Evolutionary conservation across 2,113 vertebrate genomes (phyloP).

Genomic region (Rhinichthys klamathensis): DNA sequence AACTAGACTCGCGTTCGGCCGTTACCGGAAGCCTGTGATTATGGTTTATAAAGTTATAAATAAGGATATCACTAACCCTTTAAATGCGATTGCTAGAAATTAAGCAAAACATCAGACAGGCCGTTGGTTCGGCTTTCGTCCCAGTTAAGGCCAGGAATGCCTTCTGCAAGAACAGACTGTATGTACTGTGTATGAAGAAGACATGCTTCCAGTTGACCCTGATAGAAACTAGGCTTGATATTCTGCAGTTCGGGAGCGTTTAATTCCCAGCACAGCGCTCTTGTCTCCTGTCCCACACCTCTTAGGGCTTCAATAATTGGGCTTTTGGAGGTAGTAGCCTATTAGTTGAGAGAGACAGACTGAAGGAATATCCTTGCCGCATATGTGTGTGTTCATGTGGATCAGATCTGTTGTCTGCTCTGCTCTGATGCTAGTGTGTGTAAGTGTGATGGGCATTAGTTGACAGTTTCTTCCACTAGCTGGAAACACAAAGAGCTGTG

Average conservation of each 20-base stretch:
- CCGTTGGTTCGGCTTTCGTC: neutral
- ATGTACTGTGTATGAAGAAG: neutral
- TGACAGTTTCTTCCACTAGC: slow-evolving; percentile 23
- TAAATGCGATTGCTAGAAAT: neutral
- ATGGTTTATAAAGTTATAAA: too few relatives aligned
- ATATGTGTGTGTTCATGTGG: slow-evolving; percentile 25
- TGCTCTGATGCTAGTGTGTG: slow-evolving; percentile 27
- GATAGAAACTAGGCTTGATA: slow-evolving; percentile 20
- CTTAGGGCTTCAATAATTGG: slow-evolving; percentile 11
- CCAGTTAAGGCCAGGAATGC: neutral
- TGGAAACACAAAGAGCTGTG: neutral
- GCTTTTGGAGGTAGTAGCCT: neutral
- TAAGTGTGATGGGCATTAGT: slow-evolving; percentile 31
- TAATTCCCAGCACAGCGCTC: slow-evolving; percentile 1
- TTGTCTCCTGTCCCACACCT: neutral
- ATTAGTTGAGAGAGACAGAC: neutral
- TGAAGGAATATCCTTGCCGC: slow-evolving; percentile 3
- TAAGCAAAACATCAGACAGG: neutral
- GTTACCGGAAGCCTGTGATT: too few relatives aligned
- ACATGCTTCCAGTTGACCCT: neutral
- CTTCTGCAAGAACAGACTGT: neutral
- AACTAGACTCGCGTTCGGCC: too few relatives aligned
- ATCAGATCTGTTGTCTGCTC: slow-evolving; percentile 18
- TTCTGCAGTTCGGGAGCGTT: neutral
- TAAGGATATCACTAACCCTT: too few relatives aligned